Percentiles rank a stretch among this genome's conserved stretches.
Evolutionary conservation across 2,888 invertebrate species (phyloP).

Genomic region (Phaonia tiefii): DNA sequence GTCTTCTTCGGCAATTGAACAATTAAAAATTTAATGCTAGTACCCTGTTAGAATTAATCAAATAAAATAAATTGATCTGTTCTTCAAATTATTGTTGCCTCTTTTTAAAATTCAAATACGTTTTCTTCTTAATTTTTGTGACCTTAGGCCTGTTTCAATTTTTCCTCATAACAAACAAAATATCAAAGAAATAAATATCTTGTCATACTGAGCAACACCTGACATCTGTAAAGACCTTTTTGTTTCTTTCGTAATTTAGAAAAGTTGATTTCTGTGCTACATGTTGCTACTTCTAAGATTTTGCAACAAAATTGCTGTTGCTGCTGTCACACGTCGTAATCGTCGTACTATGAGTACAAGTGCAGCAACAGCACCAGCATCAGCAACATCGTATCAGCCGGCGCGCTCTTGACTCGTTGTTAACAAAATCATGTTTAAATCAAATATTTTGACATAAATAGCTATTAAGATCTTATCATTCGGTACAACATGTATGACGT

Average conservation of each 20-base stretch:
- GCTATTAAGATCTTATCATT: conserved; percentile 66
- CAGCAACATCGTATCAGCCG: background rate
- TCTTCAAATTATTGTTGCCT: too few relatives aligned
- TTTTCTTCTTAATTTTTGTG: too few relatives aligned
- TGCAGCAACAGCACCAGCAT: background rate
- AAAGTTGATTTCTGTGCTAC: conserved; percentile 3
- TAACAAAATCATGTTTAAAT: conserved; percentile 68
- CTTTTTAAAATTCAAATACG: too few relatives aligned
- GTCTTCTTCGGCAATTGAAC: too few relatives aligned
- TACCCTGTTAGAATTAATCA: too few relatives aligned
- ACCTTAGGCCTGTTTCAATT: background rate
- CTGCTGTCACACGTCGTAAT: conserved; percentile 17
- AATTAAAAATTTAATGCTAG: too few relatives aligned
- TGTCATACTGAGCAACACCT: conserved; percentile 3
- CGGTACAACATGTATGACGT: conserved; percentile 64
- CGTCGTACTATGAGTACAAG: background rate
- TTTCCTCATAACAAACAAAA: background rate
- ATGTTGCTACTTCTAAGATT: background rate
- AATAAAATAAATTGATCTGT: too few relatives aligned
- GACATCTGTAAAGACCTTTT: conserved; percentile 19
- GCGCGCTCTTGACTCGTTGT: conserved; percentile 51
- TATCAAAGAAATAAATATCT: background rate
- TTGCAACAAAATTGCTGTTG: conserved; percentile 21
- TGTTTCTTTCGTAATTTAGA: conserved; percentile 13
- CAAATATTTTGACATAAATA: conserved; percentile 67